phyloP scores from a whole-genome alignment of 2,888 invertebrate species.

The Polydrusus pterygomalis region DNA sequence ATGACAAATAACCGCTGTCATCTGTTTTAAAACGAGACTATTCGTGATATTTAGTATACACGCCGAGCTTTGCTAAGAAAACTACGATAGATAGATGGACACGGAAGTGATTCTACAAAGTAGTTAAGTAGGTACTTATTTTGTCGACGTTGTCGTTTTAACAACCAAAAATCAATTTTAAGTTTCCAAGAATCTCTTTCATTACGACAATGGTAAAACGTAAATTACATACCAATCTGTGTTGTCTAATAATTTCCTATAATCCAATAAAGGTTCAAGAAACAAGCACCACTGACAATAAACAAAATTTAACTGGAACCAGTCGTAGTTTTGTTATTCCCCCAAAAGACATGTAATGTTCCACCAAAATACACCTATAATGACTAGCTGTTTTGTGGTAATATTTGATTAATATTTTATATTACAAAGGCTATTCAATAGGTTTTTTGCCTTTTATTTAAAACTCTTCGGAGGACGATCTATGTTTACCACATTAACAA shows the following conservation, averaged over 20 bases:
- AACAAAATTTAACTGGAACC: constrained; percentile 32
- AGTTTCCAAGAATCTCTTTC: not conserved
- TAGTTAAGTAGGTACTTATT: no score
- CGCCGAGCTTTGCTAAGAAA: no score
- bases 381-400: constrained; percentile 38
- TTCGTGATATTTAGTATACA: no score
- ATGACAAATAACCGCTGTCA: no score
- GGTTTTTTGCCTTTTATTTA: constrained; percentile 32
- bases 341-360: constrained; percentile 35
- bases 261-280: constrained; percentile 26
- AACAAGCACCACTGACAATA: constrained; percentile 2
- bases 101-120: no score
- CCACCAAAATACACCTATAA: constrained; percentile 33
- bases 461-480: constrained; percentile 38
- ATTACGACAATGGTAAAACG: not conserved
- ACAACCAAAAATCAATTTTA: no score
- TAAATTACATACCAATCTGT: constrained; percentile 8
- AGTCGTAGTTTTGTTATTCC: constrained; percentile 28
- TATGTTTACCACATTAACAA: constrained; percentile 37
- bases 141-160: no score
- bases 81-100: no score
- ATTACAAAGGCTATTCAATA: constrained; percentile 27
- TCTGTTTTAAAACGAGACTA: no score
- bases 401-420: constrained; percentile 40
- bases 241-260: constrained; percentile 4